Evolutionary conservation across 1,140 invertebrate species (phyloP), one percentile per base, ranked within the genome.

Genomic region (Microplitis demolitor): DNA sequence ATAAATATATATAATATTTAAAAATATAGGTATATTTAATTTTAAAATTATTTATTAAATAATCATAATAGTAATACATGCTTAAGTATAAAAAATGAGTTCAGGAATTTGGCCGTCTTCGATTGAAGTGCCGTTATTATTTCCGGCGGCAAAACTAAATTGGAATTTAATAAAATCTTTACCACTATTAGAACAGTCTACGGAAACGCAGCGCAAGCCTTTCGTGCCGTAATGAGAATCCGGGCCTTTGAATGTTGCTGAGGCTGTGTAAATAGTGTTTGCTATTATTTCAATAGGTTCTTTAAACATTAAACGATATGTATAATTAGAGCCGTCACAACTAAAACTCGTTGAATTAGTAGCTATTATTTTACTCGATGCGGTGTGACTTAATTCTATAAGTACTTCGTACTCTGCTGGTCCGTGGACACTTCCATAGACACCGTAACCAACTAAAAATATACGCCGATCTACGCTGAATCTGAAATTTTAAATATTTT

Each of bases 51-150:
- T 45, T 45, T 45, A 45, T 45, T 45, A 45, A 45, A 45, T 8
- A 5, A 45, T 45, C 6, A 45, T 11, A 45, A 45, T 0, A 45
- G 24, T 24, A 45, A 45, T 45, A 56, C 35, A 39, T 4, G 50
- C 54, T 85, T 86, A 91, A 69, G 88, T 89, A 78, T 91, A 95
- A 85, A 97, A 97, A 74, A 96, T 94, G 64, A 97, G 93, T 84
- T 96, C 94, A 8, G 95, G 95, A 78, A 97, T 95, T 85, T 97
- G 95, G 71, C 95, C 95, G 85, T 96, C 94, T 81, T 97, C 95
- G 1, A 96, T 93, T 3, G 93, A 94, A 1, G 95, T 96, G 9
- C 95, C 95, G 84, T 97, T 97, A 83, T 96, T 96, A 82, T 95
- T 95, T 24, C 94, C 95, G 16, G 93, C 91, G 11, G 94, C 94